Evolutionary conservation across 2,797 vertebrate species (phyloP), one percentile per base, ranked within the genome.

Genomic region (Gambelia wislizenii): DNA sequence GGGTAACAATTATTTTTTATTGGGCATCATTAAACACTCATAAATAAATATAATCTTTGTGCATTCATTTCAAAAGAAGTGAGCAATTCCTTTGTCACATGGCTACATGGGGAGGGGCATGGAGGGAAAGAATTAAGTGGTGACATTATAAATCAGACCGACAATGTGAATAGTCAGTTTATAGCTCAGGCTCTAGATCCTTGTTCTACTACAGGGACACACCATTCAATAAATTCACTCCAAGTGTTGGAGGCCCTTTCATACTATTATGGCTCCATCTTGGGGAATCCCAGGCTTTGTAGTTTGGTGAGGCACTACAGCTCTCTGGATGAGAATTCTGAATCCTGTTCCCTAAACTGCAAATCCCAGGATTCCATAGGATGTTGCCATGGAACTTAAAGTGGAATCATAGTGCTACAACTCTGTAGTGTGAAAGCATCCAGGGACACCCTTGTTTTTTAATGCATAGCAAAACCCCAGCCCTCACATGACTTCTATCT

Each of bases 1-100:
- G 87, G 52, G 81, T 82, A 91, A 86, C 59, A n/a, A 36, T 81
- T 76, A 87, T 93, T 94, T n/a, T 92, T 93, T 87, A 89, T 85
- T 70, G 74, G 27, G 8, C 56, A 13, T 83, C 72, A n/a, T 90
- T 90, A 90, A 89, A 85, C 44, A 39, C 49, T 3, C 86, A 91
- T 86, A 94, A 90, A 89, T 91, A 84, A 69, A 79, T 10, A 30
- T 77, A 6, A 69, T 85, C 27, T 69, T 77, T 61, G 49, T 47
- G 25, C 22, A 61, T 54, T 61, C 86, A 27, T 87, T 89, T 92
- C 83, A 39, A 49, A 89, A 80, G 47, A 82, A 72, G 42, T n/a
- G 83, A 82, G n/a, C 8, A n/a, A 72, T 91, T 84, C 49, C 74
- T 61, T 3, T 85, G 36, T 79, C 25, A 79, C 22, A 13, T 2